Conservation (phyloP, 2,888 invertebrate species). For the Mimas tiliae region DNA sequence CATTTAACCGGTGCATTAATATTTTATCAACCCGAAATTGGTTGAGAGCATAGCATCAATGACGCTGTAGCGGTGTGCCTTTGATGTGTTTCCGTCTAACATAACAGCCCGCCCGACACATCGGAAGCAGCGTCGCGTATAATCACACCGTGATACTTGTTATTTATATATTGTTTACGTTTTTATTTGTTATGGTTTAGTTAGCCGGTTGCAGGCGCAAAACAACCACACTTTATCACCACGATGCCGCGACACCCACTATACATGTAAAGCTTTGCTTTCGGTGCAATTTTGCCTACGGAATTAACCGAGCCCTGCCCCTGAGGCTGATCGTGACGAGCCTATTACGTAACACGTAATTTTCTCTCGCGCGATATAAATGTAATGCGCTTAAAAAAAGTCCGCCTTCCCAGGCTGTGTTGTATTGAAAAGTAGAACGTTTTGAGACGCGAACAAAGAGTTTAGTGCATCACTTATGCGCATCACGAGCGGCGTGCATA, state of each 20-base stretch:
- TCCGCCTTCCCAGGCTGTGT: neutral
- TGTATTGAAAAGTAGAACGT: constrained; percentile 1
- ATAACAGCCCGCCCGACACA: neutral
- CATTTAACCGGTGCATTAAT: too few relatives aligned
- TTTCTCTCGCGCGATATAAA: constrained; percentile 26
- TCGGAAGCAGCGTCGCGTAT: constrained; percentile 12
- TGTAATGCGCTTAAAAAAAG: constrained; percentile 1
- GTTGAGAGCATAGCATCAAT: neutral
- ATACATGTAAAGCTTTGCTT: constrained; percentile 66
- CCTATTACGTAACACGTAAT: constrained; percentile 43
- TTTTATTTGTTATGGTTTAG: constrained; percentile 63
- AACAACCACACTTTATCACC: constrained; percentile 78
- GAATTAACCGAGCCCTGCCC: constrained; percentile 48
- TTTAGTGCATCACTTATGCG: constrained; percentile 1
- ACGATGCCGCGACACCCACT: constrained; percentile 58
- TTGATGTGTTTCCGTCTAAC: neutral
- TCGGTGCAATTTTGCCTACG: constrained; percentile 54
- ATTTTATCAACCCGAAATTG: neutral
- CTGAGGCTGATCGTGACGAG: constrained; percentile 52
- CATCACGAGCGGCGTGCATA: constrained; percentile 10
- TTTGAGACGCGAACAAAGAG: constrained; percentile 2
- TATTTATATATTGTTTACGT: constrained; percentile 39
- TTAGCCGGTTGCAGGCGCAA: constrained; percentile 74
- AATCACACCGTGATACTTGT: constrained; percentile 31
- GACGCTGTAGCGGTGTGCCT: neutral